Conservation (phyloP, 1,140 invertebrate species). For the Orius insidiosus region DNA sequence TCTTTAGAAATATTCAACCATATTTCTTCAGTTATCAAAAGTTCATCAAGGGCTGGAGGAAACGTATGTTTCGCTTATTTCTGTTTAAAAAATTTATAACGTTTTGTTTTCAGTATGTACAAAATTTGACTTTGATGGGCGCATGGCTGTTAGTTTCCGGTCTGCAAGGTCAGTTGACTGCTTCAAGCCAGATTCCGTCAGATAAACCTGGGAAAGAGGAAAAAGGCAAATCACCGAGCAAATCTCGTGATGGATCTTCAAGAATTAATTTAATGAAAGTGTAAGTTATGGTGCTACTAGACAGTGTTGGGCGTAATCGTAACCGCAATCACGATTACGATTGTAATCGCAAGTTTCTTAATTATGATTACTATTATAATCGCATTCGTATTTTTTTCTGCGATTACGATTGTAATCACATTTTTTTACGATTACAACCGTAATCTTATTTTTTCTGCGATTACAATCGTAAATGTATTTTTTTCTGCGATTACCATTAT, state of each 20-base stretch:
- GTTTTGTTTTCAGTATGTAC: constrained; percentile 30
- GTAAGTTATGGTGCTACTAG: too few species aligned
- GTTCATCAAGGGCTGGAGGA: constrained; percentile 69
- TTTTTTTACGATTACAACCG: too few species aligned
- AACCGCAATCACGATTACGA: too few species aligned
- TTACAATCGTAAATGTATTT: too few species aligned
- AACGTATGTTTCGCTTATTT: constrained; percentile 42
- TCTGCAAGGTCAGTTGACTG: constrained; percentile 50
- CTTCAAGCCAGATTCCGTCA: constrained; percentile 32
- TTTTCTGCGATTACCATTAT: too few species aligned
- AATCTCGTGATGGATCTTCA: constrained; percentile 36
- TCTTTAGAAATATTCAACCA: constrained; percentile 65
- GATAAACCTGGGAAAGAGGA: constrained; percentile 39
- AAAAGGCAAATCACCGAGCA: constrained; percentile 45
- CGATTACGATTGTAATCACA: too few species aligned
- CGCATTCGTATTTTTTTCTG: too few species aligned
- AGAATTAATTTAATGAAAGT: constrained; percentile 50
- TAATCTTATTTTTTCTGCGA: too few species aligned
- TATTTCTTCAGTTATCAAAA: constrained; percentile 60
- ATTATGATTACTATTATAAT: too few species aligned
- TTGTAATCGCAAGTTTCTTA: too few species aligned
- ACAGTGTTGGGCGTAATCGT: too few species aligned
- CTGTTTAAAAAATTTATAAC: neutral
- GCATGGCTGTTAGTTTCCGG: constrained; percentile 72
- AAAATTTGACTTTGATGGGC: constrained; percentile 75